Evolutionary conservation across 2,797 vertebrate genomes (phyloP), one percentile per base, ranked within the genome.

Genomic region (Takifugu ocellatus): DNA sequence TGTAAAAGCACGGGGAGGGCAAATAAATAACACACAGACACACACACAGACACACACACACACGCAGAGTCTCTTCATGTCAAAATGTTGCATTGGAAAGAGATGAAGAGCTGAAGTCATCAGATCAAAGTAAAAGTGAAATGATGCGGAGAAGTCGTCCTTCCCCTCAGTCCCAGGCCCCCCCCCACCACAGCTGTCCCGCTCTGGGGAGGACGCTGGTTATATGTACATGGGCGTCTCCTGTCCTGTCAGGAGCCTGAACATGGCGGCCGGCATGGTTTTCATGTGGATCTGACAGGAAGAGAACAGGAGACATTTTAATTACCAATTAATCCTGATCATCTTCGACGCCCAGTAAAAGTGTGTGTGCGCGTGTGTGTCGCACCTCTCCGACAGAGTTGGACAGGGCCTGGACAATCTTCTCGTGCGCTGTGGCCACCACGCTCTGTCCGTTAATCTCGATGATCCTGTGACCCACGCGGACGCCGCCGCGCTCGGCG

Each of bases 211-310:
- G 59, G 51, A 58, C 33, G 46, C 49, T 17, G 29, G 58, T 85
- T 89, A 98, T 92, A 99, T 97, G 90, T 98, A 99, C 66, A 99
- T 89, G 0, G 97, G 97, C 0, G 96, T 98, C 91, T 99, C 97
- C 80, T 99, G 97, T 57, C 97, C 97, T 0, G 97, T 99, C 45
- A 99, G 94, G 43, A 99, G 95, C 88, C 96, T 90, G 91, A 98
- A 99, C 97, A 99, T 99, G 77, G 97, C 97, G 0, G 97, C 97
- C 12, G 97, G 97, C 97, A 99, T 99, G 0, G 97, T 99, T 92
- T 99, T 99, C 97, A 99, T 99, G 86, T 99, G 97, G 56, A 99
- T 99, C 97, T 99, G 56, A 4, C 46, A 17, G 53, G 1, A 14
- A 49, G 36, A 55, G 46, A 61, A 21, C 31, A 33, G 27, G 9